These are phyloP conservation scores for Desoria tigrina DNA, from an alignment of 2,888 invertebrate genomes.

Conservation along the genomic window DNA sequence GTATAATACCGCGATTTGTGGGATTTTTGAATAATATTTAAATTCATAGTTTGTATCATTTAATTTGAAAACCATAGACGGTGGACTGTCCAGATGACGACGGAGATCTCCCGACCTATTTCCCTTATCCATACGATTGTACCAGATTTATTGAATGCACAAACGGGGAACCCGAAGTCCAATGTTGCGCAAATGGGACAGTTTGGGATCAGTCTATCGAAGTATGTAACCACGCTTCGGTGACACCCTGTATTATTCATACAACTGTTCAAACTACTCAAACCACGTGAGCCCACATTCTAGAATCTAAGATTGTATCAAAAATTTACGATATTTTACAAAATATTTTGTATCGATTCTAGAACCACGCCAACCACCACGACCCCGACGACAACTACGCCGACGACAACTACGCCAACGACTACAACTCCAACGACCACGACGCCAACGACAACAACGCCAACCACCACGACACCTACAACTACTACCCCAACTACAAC, in stretches of 20 bases:
- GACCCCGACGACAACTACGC: not conserved
- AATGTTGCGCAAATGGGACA: conserved; percentile 12
- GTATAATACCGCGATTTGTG: too few relatives aligned
- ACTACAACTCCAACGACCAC: not conserved
- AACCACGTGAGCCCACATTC: not conserved
- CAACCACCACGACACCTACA: too few relatives aligned
- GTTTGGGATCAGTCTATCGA: conserved; percentile 3
- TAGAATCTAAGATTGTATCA: not conserved
- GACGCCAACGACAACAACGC: too few relatives aligned
- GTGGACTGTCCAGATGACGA: not conserved
- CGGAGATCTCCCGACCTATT: conserved; percentile 1
- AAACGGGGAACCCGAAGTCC: conserved; percentile 5
- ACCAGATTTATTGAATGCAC: conserved; percentile 10
- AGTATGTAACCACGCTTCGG: not conserved
- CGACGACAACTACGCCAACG: conserved; percentile 1
- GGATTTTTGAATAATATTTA: too few relatives aligned
- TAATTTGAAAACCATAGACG: too few relatives aligned
- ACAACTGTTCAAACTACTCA: not conserved
- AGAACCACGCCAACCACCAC: not conserved
- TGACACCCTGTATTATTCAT: not conserved
- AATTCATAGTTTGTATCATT: too few relatives aligned
- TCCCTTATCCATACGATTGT: conserved; percentile 19
- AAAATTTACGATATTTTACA: not conserved
- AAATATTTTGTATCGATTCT: not conserved
- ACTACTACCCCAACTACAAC: too few relatives aligned